Evolutionary conservation across 1,140 invertebrate genomes (phyloP).

Genomic region (Lordiphosa mommai): DNA sequence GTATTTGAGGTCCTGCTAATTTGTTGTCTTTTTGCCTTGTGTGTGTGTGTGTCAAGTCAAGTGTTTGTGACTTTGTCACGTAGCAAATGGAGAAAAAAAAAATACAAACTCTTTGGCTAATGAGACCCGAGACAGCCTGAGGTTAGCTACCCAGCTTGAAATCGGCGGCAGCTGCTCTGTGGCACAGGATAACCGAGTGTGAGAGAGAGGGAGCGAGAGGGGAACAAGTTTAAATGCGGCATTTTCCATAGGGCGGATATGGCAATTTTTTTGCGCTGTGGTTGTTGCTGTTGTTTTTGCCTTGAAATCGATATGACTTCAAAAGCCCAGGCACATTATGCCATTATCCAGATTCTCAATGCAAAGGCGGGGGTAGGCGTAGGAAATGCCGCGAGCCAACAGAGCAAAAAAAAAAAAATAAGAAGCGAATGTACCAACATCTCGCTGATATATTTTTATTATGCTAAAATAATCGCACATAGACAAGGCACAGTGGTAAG

Average conservation of each 20-base stretch:
- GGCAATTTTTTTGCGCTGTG: constrained; percentile 53
- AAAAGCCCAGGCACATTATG: constrained; percentile 68
- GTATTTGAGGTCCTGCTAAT: constrained; percentile 64
- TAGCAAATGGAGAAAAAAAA: constrained; percentile 33
- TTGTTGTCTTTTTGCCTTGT: constrained; percentile 43
- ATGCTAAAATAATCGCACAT: constrained; percentile 74
- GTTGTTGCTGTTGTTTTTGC: constrained; percentile 14
- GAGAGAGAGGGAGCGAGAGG: constrained; percentile 18
- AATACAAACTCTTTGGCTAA: constrained; percentile 22
- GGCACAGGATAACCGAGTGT: constrained; percentile 14
- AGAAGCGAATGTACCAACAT: constrained; percentile 19
- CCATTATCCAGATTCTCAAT: constrained; percentile 59
- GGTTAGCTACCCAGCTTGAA: constrained; percentile 28
- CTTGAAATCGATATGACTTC: constrained; percentile 74
- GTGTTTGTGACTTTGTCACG: constrained; percentile 66
- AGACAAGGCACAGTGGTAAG: constrained; percentile 34
- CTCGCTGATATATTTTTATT: constrained; percentile 73
- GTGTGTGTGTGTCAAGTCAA: constrained; percentile 58
- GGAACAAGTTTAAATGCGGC: constrained; percentile 5
- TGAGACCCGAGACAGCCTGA: constrained; percentile 39
- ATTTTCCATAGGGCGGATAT: constrained; percentile 54
- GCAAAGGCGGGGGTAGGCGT: constrained; percentile 12
- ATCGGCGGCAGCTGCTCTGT: constrained; percentile 48
- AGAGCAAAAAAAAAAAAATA: constrained; percentile 25
- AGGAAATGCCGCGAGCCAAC: constrained; percentile 38